A percentile compares a stretch with the other conserved stretches of the same genome.
Conservation (phyloP, 1,140 invertebrate genomes). For the Streblospio benedicti region DNA sequence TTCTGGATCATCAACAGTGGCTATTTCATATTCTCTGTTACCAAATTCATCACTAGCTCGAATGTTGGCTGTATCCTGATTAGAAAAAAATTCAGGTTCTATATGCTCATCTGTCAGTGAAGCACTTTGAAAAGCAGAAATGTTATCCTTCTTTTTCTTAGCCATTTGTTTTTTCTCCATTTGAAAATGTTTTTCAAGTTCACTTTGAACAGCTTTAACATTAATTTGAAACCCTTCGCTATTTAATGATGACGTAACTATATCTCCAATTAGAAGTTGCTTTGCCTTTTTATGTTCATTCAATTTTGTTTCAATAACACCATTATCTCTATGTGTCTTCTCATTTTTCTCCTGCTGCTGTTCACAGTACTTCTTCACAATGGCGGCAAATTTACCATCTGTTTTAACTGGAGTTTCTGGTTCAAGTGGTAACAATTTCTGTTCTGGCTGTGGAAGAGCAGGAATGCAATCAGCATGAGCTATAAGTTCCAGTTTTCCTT, state of each 20-base stretch:
- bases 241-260: too few species aligned
- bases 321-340: background rate
- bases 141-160: too few species aligned
- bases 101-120: too few species aligned
- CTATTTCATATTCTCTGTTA: background rate
- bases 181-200: too few species aligned
- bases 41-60: background rate
- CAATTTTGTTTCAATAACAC: background rate
- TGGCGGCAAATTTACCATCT: conserved; percentile 8
- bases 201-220: too few species aligned
- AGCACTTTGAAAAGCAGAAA: too few species aligned
- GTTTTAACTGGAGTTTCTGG: background rate
- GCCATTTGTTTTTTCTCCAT: too few species aligned
- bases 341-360: background rate
- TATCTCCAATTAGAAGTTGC: too few species aligned
- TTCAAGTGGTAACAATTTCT: background rate
- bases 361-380: conserved; percentile 7
- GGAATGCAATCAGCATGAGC: conserved; percentile 21
- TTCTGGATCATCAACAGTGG: background rate
- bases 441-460: conserved; percentile 7
- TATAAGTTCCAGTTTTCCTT: conserved; percentile 19
- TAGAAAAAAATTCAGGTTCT: too few species aligned
- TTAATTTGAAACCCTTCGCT: too few species aligned
- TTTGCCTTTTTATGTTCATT: too few species aligned
- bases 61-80: too few species aligned